Evolutionary conservation across 2,113 vertebrate species (phyloP).

Genomic region (Ammodytes marinus): DNA sequence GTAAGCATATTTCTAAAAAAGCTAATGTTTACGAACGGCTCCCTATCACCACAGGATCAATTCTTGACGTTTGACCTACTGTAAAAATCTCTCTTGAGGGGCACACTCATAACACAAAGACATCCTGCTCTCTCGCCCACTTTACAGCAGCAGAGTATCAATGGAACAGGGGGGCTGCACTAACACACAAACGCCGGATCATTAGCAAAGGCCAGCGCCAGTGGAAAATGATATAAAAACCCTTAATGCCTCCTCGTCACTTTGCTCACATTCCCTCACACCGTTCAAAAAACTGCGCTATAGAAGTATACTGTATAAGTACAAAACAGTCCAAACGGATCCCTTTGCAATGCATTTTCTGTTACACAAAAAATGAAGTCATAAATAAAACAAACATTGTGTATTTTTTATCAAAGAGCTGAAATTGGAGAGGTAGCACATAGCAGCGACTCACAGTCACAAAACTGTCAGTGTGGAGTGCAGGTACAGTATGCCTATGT

Average conservation of each 20-base stretch:
- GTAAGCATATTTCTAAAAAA: neutral
- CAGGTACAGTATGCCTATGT: neutral
- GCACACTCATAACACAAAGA: conserved; percentile 28
- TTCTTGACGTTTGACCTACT: conserved; percentile 3
- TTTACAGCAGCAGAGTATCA: conserved; percentile 12
- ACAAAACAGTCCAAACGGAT: no score
- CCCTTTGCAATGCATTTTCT: neutral
- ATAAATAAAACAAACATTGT: neutral
- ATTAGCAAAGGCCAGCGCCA: neutral
- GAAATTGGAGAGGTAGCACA: neutral
- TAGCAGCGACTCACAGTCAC: neutral
- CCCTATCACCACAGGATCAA: neutral
- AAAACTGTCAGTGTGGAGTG: no score
- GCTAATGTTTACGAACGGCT: neutral
- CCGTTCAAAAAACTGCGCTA: neutral
- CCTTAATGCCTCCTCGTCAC: conserved; percentile 18
- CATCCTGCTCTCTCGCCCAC: conserved; percentile 6
- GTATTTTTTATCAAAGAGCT: conserved; percentile 5
- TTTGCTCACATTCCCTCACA: neutral
- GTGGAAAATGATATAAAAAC: neutral
- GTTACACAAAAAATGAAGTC: neutral
- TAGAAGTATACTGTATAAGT: no score
- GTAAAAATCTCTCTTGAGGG: conserved; percentile 9
- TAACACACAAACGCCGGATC: conserved; percentile 31
- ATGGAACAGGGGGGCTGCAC: neutral